Evolutionary conservation across 2,888 invertebrate species (phyloP), one percentile per base, ranked within the genome.

Genomic region (Tuta absoluta): DNA sequence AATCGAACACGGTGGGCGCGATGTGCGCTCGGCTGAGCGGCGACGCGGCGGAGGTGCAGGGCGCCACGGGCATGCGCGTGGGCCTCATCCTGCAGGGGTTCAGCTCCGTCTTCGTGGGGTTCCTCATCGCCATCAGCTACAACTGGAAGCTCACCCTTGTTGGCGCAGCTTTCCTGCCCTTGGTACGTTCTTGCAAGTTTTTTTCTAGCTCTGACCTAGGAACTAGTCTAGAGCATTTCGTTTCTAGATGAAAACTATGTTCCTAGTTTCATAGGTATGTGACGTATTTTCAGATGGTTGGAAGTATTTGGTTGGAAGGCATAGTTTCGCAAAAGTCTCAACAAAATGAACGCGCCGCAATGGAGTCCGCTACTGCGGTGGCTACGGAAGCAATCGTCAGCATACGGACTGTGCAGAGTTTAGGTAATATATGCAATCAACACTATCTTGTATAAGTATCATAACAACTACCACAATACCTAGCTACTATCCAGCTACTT

Each of bases 321-420:
- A 87, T 92, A 4, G 84, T 94, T 37, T 93, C 94, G 48, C 92
- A 93, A 67, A 89, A 93, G 38, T 93, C 93, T 0, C 93, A 93
- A 64, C 67, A 91, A n/a, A 87, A 93, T 51, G 94, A 94, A 72
- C 92, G 94, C 38, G 85, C 86, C 1, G 93, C 94, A 0, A 93
- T 94, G 89, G 94, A 94, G 68, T 82, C 90, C 0, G 94, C 94
- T 0, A 93, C 94, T 7, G 87, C 93, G 64, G 92, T 94, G 21
- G 95, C 95, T 1, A 93, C 94, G 0, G 95, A 95, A 77, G 94
- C 94, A 0, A 93, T 95, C 28, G 92, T 93, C 67, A 94, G 94
- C 72, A 94, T 95, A 64, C 91, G 93, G 71, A 95, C 95, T 1
- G 94, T 94, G 0, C 94, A 94, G 58, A 93, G 94, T 73, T 88